Evolutionary conservation across 2,797 vertebrate genomes (phyloP), one percentile per base, ranked within the genome.

Genomic region (Lepus townsendii): DNA sequence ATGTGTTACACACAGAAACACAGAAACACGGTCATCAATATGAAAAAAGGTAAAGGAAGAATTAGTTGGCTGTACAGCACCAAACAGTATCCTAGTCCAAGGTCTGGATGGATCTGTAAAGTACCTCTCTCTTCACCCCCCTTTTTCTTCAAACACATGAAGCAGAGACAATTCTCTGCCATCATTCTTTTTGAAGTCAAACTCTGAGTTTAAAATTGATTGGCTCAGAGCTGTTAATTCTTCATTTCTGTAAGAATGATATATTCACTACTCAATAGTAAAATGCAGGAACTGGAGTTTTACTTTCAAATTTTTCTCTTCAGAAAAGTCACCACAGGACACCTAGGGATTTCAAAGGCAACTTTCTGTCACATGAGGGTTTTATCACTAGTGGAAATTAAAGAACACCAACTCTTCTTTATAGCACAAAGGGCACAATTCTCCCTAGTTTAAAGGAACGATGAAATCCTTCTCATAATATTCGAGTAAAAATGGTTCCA

Each of bases 381-480:
- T 86, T 77, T 38, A 57, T 85, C 54, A 65, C 54, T 22, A 22
- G 13, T 12, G 30, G 26, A 27, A 80, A 50, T 84, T 30, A 82
- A 7, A 68, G 26, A 82, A 7, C 32, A 42, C 8, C 71, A 71
- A 88, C 78, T 38, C 75, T 75, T 75, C 27, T n/a, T 35, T 91
- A 69, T 72, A 84, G 24, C 12, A 93, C 83, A 96, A 26, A 57
- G 88, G 75, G 22, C 32, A 91, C 77, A 42, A 35, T 87, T 38
- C 7, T 89, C 83, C 91, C 16, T 83, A 19, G n/a, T 93, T 97
- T 95, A 78, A 87, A 93, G 92, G 91, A 95, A 83, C 13, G 52
- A 16, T 57, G 32, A 38, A 92, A 83, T 0, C 69, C 14, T 97
- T 98, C 42, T 78, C 38, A 57, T 47, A 35, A 72, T 24, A 88